Base-by-base conservation (phyloP, 2,113 vertebrate species). In the Melierax canorus region DNA sequence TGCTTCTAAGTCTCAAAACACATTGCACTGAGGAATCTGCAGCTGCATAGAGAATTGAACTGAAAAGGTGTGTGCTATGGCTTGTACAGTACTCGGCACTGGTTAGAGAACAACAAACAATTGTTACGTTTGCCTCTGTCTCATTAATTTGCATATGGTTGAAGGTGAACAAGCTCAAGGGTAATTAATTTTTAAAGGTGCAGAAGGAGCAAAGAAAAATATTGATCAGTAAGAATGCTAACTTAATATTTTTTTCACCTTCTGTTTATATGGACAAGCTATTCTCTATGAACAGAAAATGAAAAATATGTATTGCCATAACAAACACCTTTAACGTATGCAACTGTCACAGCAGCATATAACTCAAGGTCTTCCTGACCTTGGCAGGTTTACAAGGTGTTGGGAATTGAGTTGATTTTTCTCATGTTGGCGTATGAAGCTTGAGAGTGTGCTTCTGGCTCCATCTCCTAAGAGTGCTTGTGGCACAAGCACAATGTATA, bases 31-130 rank as follows among this genome's bases (percentile, higher is more conserved):
- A 72, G 41, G 38, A 88, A 63, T 36, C 17, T 83, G 60, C 45
- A 94, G 36, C 30, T 84, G 39, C 41, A 62, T 21, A 89, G 66
- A 78, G 80, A 94, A 92, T 74, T 82, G 64, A 96, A 90, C 48
- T 67, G 55, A 94, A 92, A 88, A 75, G 32, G 26, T 43, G 15
- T 41, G 21, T 76, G 26, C 80, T 73, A 14, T 41, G 59, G 51
- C 50, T 95, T 88, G 11, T 32, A 50, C 34, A 56, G 67, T 68
- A 22, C 41, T n/a, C 86, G 93, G 39, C 9, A 7, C 67, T 73
- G 34, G 17, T 71, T 89, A 86, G 46, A 73, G 17, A 90, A 46
- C 19, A 82, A 60, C 23, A 86, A 85, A 55, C 19, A 83, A 10
- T 73, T 69, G 50, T 90, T 95, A 83, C 10, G 3, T 87, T 86